Evolutionary conservation across 2,888 invertebrate genomes (phyloP).

Genomic region (Eudasyphora cyanicolor): DNA sequence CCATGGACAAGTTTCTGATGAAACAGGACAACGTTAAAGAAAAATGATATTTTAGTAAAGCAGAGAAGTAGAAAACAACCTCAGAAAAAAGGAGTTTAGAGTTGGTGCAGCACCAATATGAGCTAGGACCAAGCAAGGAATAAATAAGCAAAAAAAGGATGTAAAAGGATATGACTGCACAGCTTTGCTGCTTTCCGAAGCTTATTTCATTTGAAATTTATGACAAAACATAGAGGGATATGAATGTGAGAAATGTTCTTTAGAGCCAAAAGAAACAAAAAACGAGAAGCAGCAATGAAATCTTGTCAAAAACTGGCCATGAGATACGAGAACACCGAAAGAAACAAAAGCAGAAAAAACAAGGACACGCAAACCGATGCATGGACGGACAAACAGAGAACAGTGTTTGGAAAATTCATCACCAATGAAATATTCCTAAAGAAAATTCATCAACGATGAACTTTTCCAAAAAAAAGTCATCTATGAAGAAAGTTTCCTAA

Average conservation of each 20-base stretch:
- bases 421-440: no score
- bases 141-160: background rate
- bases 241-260: background rate
- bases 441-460: no score
- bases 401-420: no score
- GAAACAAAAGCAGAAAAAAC: no score
- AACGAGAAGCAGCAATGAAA: background rate
- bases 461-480: no score
- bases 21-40: constrained; percentile 1
- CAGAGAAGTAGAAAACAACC: background rate
- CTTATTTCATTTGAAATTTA: constrained; percentile 55
- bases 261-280: background rate
- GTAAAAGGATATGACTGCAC: background rate
- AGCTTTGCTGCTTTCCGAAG: background rate
- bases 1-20: background rate
- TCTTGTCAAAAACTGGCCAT: constrained; percentile 8
- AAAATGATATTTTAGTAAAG: constrained; percentile 24
- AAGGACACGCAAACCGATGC: background rate
- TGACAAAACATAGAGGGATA: constrained; percentile 39
- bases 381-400: background rate
- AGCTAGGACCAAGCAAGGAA: background rate
- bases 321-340: no score
- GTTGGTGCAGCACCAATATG: no score
- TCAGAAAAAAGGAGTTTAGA: background rate
- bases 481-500: no score